Evolutionary conservation across 2,888 invertebrate species (phyloP), one percentile per base, ranked within the genome.

Genomic region (Octonoba sinensis): DNA sequence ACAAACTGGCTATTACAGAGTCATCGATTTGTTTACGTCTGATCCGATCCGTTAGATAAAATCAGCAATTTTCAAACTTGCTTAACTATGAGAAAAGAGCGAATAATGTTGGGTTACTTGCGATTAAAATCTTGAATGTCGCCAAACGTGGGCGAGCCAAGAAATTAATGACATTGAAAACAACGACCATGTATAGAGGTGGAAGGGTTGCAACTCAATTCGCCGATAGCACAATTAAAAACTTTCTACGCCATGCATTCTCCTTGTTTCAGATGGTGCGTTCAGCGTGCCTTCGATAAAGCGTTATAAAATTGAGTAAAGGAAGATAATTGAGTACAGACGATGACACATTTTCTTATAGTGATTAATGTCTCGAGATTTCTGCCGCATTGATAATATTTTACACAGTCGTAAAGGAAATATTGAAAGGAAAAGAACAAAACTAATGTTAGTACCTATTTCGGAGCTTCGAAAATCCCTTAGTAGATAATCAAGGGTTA

Each of bases 141-240:
- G 46, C 59, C 62, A 36, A 36, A 36, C 3, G 11, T 76, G 60
- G 62, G 51, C 69, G 69, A 62, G 67, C 75, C 69, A 69, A 67
- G 75, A 76, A 76, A 76, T 76, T 69, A 76, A 69, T 54, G 75
- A 69, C 62, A 69, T 51, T 51, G 22, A 18, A 74, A 57, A 57
- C 27, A 49, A 18, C 20, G 44, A n/a, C 6, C 66, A 69, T 54
- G 59, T 76, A 76, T 67, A 76, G 69, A 46, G 54, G 54, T 60
- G 49, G 49, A 11, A 54, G 57, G 54, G 49, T 60, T 46, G 67
- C 46, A 65, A 22, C 27, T 22, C 36, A 49, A 69, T 76, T 49
- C 60, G 62, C 51, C 62, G 75, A 76, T 76, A 69, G 67, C 62
- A 69, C 67, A 76, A 76, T 76, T 76, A 76, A 76, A 76, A 69